Evolutionary conservation across 2,888 invertebrate genomes (phyloP).

Genomic region (Andrena trimmerana): DNA sequence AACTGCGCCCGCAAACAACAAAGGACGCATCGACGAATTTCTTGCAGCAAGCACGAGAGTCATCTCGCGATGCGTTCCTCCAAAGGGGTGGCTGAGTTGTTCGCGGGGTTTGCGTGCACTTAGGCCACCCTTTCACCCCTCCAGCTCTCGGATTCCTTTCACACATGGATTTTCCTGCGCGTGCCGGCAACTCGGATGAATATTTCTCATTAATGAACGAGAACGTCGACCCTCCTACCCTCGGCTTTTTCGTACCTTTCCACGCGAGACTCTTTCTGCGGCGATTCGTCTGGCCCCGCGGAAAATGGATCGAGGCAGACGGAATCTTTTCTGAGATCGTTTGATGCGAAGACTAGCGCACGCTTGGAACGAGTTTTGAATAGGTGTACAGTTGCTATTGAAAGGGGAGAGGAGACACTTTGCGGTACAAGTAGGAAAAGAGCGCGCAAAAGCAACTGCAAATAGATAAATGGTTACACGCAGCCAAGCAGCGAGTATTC

Average conservation of each 20-base stretch:
- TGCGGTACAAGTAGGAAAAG: neutral
- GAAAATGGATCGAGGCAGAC: slow-evolving; percentile 15
- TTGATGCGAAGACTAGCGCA: slow-evolving; percentile 1
- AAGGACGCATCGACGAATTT: neutral
- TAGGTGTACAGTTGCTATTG: neutral
- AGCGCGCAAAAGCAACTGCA: neutral
- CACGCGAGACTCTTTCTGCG: neutral
- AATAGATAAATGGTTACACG: neutral
- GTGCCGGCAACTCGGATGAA: slow-evolving; percentile 39
- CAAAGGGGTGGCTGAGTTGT: neutral
- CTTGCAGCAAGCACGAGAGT: neutral
- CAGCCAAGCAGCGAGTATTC: too few relatives aligned
- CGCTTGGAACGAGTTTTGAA: neutral
- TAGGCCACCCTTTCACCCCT: slow-evolving; percentile 11
- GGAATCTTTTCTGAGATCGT: slow-evolving; percentile 22
- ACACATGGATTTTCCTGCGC: slow-evolving; percentile 13
- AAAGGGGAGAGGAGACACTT: neutral
- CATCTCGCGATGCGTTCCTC: slow-evolving; percentile 2
- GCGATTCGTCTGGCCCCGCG: slow-evolving; percentile 9
- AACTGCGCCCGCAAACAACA: too few relatives aligned
- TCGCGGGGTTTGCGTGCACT: slow-evolving; percentile 7
- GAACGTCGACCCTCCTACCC: slow-evolving; percentile 48
- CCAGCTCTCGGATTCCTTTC: slow-evolving; percentile 12
- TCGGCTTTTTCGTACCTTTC: slow-evolving; percentile 52
- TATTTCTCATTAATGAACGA: slow-evolving; percentile 62